Percentiles rank a stretch among this genome's conserved stretches.
Evolutionary conservation across 2,888 invertebrate species (phyloP).

Genomic region (Synanthedon formicaeformis): DNA sequence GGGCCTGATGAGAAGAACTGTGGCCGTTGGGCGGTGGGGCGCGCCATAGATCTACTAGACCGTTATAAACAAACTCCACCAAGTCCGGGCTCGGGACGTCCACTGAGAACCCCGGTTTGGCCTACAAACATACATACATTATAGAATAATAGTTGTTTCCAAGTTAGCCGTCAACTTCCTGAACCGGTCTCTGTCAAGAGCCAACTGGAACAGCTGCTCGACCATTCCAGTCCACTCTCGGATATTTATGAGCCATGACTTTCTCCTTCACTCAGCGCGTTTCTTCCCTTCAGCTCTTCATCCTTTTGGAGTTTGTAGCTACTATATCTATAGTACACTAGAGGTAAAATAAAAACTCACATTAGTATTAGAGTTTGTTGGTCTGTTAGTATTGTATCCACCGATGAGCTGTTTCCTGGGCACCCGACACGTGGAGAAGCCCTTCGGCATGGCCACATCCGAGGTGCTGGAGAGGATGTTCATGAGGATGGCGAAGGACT

Average conservation of each 20-base stretch:
- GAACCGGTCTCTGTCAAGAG: too few species aligned
- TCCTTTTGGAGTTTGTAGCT: too few species aligned
- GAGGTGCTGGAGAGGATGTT: slow-evolving; percentile 80
- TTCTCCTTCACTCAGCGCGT: too few species aligned
- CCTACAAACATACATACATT: not conserved
- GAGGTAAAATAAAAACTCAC: too few species aligned
- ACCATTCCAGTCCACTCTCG: too few species aligned
- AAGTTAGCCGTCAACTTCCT: too few species aligned
- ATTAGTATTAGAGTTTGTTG: not conserved
- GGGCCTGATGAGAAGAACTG: not conserved
- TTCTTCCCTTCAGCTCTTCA: too few species aligned
- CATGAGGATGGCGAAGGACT: slow-evolving; percentile 85
- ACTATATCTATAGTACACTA: too few species aligned
- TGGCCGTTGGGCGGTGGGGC: slow-evolving; percentile 6
- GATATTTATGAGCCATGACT: too few species aligned
- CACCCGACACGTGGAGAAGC: slow-evolving; percentile 73
- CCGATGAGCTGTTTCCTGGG: slow-evolving; percentile 52
- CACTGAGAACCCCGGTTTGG: slow-evolving; percentile 19
- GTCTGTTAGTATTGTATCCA: slow-evolving; percentile 3
- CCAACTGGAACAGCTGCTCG: too few species aligned
- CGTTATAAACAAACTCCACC: slow-evolving; percentile 49
- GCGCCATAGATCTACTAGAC: slow-evolving; percentile 17
- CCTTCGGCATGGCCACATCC: slow-evolving; percentile 78
- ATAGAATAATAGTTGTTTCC: too few species aligned
- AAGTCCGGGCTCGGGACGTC: slow-evolving; percentile 54